A percentile compares a stretch with the other conserved stretches of the same genome.
Conservation (phyloP, 2,888 invertebrate species). For the Marronus borbonicus region DNA sequence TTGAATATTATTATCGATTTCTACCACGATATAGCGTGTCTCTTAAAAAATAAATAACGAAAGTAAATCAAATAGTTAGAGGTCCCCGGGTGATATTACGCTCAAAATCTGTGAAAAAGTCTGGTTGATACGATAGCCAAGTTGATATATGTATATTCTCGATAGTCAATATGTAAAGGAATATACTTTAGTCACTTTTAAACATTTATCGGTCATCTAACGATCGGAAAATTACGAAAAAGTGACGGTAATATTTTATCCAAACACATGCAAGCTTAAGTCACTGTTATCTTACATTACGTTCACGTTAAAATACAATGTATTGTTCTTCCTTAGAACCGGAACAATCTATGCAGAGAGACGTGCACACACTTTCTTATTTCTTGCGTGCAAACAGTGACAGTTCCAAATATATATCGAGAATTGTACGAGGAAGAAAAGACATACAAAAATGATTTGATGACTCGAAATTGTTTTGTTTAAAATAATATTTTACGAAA, state of each 20-base stretch:
- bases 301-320: constrained; percentile 63
- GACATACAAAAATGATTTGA: not conserved
- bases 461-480: constrained; percentile 11
- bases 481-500: constrained; percentile 1
- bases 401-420: not conserved
- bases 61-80: constrained; percentile 60
- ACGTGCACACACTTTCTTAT: not conserved
- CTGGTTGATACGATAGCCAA: constrained; percentile 58
- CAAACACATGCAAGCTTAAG: constrained; percentile 57
- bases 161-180: constrained; percentile 53
- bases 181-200: constrained; percentile 30
- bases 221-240: constrained; percentile 21
- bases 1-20: constrained; percentile 32
- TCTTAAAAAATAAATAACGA: constrained; percentile 20
- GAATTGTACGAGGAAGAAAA: not conserved
- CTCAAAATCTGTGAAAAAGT: constrained; percentile 63
- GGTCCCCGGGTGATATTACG: constrained; percentile 67
- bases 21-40: constrained; percentile 23
- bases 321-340: constrained; percentile 66
- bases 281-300: constrained; percentile 60
- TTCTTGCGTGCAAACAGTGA: not conserved
- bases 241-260: constrained; percentile 46
- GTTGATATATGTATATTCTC: constrained; percentile 42
- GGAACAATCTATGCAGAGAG: constrained; percentile 63
- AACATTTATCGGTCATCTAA: constrained; percentile 2